Base-by-base conservation (phyloP, 1,140 invertebrate genomes). In the Coelopa frigida region DNA sequence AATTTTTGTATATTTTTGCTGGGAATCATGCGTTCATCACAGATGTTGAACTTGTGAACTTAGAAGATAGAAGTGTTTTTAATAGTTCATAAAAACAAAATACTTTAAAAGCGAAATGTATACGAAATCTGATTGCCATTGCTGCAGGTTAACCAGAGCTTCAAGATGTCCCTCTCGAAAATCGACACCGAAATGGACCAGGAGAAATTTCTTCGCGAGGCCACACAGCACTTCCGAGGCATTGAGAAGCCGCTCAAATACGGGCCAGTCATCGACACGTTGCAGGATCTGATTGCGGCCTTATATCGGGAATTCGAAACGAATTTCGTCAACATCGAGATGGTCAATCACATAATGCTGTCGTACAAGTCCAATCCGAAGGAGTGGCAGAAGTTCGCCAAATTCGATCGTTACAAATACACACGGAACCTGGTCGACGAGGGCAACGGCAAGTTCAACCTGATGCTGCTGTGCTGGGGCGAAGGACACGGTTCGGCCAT, bases 401-500 rank as follows among this genome's bases (percentile, higher is more conserved):
- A 95, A 68, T 98, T 92, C 64, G 93, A 98, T 70, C 78, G 86
- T 61, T 87, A 87, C 68, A 88, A 89, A 53, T 97, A 98, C 61
- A 97, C 94, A 0, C 72, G 94, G 18, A 97, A 97, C 72, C 72
- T 98, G 44, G 89, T 97, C 3, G 91, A 96, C 61, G 81, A 80
- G 51, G 94, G 93, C 8, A 98, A 99, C 70, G 95, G 92, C 2
- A 94, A 91, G 68, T 99, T 96, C 70, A 99, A 99, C 72, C 74
- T 99, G 50, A 94, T 99, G 83, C 77, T 97, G 17, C 68, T 99
- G 0, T 98, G 94, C 70, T 99, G 96, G 96, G 88, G 89, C 23
- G 89, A 95, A 65, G 90, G 90, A 21, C 91, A 97, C 50, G 88
- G 85, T 0, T 95, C 92, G 0, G 82, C 87, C 12, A 96, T 99